phyloP scores from a whole-genome alignment of 2,888 invertebrate species.

The Ctenicera cuprea region DNA sequence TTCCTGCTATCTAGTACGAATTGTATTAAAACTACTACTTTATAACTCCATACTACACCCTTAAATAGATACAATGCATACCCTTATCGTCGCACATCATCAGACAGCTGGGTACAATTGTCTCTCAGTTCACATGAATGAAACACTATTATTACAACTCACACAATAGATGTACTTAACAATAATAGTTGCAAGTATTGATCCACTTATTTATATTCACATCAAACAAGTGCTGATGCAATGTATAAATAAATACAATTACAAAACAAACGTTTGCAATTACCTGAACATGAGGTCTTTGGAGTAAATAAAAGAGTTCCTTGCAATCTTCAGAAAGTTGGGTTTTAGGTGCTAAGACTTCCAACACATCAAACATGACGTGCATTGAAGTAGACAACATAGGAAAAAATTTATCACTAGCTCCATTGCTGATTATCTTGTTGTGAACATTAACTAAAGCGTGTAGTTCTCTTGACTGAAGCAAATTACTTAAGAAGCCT shows the following conservation, averaged over 20 bases:
- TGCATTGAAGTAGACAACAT: slow-evolving; percentile 90
- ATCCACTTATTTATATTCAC: not conserved
- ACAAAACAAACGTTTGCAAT: not conserved
- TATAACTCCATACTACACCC: too few relatives aligned
- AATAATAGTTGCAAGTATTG: slow-evolving; percentile 17
- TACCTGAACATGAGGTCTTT: slow-evolving; percentile 92
- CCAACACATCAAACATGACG: slow-evolving; percentile 85
- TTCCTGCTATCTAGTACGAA: not conserved
- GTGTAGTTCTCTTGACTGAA: slow-evolving; percentile 91
- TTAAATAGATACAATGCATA: too few relatives aligned
- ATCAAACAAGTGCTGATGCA: too few relatives aligned
- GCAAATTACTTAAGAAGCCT: slow-evolving; percentile 87
- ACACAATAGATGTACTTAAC: not conserved
- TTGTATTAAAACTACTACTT: too few relatives aligned
- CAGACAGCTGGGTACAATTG: too few relatives aligned
- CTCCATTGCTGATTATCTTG: slow-evolving; percentile 88
- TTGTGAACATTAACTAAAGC: slow-evolving; percentile 94
- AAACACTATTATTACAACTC: not conserved
- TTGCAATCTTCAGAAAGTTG: slow-evolving; percentile 84
- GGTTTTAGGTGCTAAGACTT: slow-evolving; percentile 82
- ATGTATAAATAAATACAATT: not conserved
- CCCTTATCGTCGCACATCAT: too few relatives aligned
- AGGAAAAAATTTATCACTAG: slow-evolving; percentile 90
- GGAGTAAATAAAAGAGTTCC: slow-evolving; percentile 87
- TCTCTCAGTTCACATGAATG: not conserved